These are phyloP conservation scores for Leptobrachium ailaonicum DNA, from an alignment of 2,113 vertebrate species.

Conservation along the genomic window DNA sequence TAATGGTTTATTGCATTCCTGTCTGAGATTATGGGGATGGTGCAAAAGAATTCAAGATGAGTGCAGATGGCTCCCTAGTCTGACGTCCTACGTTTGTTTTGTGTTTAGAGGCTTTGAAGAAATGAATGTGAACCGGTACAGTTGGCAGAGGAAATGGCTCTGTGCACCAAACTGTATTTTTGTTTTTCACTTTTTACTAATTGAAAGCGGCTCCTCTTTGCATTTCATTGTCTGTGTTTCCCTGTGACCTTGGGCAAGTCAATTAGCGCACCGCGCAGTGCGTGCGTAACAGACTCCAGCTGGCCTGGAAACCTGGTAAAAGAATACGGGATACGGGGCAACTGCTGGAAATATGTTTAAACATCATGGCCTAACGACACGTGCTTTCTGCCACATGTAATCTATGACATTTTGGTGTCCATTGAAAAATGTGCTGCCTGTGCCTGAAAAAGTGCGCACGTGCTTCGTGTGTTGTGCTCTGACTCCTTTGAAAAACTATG, in stretches of 20 bases:
- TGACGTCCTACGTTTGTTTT: conserved; percentile 6
- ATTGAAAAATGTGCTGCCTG: no score
- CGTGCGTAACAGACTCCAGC: not conserved
- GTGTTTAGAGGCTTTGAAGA: conserved; percentile 25
- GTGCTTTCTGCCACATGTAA: no score
- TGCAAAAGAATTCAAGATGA: no score
- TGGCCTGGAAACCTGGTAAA: not conserved
- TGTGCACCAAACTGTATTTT: not conserved
- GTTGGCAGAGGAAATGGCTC: not conserved
- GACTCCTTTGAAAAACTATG: no score
- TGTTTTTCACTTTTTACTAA: not conserved
- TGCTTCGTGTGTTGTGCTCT: no score
- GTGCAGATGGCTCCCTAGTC: not conserved
- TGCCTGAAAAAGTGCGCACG: no score
- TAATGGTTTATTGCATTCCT: no score
- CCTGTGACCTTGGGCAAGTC: conserved; percentile 7
- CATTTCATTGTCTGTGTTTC: not conserved
- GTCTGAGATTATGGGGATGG: no score
- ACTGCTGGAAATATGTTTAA: no score
- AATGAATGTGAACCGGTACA: not conserved
- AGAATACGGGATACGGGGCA: not conserved
- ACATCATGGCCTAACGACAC: no score
- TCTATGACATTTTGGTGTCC: no score
- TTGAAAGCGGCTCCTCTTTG: conserved; percentile 15
- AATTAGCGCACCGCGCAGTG: not conserved